phyloP scores from a whole-genome alignment of 2,113 vertebrate species.

The Emydocephalus ijimae region DNA sequence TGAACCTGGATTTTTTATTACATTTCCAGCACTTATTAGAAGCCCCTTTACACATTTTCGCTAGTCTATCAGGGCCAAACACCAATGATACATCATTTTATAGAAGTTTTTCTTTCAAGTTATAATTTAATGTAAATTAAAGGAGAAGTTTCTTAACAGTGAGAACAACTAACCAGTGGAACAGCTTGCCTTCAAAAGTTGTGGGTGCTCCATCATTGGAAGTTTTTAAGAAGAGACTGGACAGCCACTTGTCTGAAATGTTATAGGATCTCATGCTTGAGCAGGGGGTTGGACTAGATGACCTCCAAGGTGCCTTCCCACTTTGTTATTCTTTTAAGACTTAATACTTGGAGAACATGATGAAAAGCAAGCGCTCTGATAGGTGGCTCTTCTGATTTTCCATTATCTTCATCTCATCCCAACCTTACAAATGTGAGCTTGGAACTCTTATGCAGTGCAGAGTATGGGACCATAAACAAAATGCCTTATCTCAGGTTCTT shows the following conservation, averaged over 20 bases:
- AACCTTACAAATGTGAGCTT: constrained; percentile 53
- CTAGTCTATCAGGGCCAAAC: too few species aligned
- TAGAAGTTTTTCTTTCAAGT: too few species aligned
- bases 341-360: not conserved
- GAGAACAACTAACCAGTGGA: not conserved
- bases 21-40: too few species aligned
- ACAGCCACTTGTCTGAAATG: not conserved
- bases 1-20: too few species aligned
- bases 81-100: too few species aligned
- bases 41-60: too few species aligned
- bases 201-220: not conserved
- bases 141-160: too few species aligned
- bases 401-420: constrained; percentile 41
- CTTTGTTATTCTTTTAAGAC: not conserved
- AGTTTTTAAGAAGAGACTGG: not conserved
- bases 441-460: constrained; percentile 59
- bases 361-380: not conserved
- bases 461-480: constrained; percentile 55
- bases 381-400: constrained; percentile 28
- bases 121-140: too few species aligned
- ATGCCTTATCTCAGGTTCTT: constrained; percentile 51
- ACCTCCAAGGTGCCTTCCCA: not conserved
- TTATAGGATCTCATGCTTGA: not conserved
- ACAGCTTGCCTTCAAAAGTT: not conserved
- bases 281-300: not conserved